Evolutionary conservation across 2,888 invertebrate genomes (phyloP).

Genomic region (Masnerella sp.): DNA sequence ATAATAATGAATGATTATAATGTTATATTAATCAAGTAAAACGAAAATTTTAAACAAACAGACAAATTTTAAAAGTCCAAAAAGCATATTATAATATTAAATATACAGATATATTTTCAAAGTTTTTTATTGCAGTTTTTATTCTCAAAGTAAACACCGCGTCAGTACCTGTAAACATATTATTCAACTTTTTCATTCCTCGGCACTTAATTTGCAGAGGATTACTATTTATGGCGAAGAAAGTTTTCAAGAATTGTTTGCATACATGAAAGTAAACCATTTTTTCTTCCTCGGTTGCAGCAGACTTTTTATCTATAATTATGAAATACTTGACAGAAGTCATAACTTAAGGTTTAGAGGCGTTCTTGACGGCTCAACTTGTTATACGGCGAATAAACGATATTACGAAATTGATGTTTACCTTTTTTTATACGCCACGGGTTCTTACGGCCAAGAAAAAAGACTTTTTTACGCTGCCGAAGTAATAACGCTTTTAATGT

Average conservation of each 20-base stretch:
- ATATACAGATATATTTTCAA: too few relatives aligned
- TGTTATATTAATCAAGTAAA: too few relatives aligned
- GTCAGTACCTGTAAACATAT: too few relatives aligned
- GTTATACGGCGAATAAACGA: constrained; percentile 6
- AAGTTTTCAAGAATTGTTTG: constrained; percentile 24
- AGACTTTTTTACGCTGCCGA: constrained; percentile 4
- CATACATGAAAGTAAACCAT: constrained; percentile 6
- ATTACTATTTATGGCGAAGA: constrained; percentile 19
- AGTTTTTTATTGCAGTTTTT: too few relatives aligned
- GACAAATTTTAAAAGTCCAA: too few relatives aligned
- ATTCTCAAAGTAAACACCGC: too few relatives aligned
- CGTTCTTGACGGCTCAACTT: background rate
- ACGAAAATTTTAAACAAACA: too few relatives aligned
- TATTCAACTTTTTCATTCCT: too few relatives aligned
- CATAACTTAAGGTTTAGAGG: constrained; percentile 3
- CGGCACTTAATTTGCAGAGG: constrained; percentile 5
- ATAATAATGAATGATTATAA: too few relatives aligned
- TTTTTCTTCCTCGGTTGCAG: constrained; percentile 4
- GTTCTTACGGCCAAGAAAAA: background rate
- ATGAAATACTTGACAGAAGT: constrained; percentile 22
- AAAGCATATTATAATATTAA: too few relatives aligned
- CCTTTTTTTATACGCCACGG: constrained; percentile 6
- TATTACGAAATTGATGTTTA: constrained; percentile 24
- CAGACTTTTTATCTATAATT: constrained; percentile 22
- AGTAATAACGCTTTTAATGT: constrained; percentile 6